Evolutionary conservation across 1,140 invertebrate genomes (phyloP).

Genomic region (Drosophila serrata): DNA sequence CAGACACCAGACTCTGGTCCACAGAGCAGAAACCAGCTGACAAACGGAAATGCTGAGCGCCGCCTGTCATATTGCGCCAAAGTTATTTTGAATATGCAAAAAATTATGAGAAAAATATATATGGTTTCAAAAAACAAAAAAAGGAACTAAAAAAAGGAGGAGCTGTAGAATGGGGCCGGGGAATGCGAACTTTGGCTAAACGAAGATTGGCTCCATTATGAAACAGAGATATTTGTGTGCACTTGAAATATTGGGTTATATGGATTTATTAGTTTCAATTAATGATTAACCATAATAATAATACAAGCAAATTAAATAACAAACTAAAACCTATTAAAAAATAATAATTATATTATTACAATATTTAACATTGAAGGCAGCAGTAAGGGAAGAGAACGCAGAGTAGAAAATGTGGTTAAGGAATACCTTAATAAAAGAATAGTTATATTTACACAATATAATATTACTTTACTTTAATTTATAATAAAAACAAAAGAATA

Average conservation of each 20-base stretch:
- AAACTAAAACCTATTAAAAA: not conserved
- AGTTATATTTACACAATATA: no score
- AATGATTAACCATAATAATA: not conserved
- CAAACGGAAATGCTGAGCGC: conserved; percentile 74
- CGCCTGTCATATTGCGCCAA: conserved; percentile 73
- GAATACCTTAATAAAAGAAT: no score
- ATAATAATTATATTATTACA: no score
- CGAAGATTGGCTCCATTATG: conserved; percentile 68
- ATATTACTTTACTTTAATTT: no score
- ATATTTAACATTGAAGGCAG: not conserved
- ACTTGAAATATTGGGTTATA: not conserved
- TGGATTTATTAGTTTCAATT: not conserved
- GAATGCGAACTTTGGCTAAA: conserved; percentile 38
- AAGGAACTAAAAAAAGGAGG: conserved; percentile 16
- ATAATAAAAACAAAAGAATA: no score
- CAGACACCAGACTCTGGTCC: conserved; percentile 27
- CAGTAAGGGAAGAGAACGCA: not conserved
- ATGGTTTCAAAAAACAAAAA: conserved; percentile 13
- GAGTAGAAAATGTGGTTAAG: no score
- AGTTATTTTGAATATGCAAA: conserved; percentile 83
- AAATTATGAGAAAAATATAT: conserved; percentile 64
- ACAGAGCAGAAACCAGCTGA: conserved; percentile 64
- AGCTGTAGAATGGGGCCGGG: conserved; percentile 15
- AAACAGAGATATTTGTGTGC: conserved; percentile 9
- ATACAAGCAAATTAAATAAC: not conserved